Base-by-base conservation (phyloP, 2,113 vertebrate genomes). In the Reinhardtius hippoglossoides region DNA sequence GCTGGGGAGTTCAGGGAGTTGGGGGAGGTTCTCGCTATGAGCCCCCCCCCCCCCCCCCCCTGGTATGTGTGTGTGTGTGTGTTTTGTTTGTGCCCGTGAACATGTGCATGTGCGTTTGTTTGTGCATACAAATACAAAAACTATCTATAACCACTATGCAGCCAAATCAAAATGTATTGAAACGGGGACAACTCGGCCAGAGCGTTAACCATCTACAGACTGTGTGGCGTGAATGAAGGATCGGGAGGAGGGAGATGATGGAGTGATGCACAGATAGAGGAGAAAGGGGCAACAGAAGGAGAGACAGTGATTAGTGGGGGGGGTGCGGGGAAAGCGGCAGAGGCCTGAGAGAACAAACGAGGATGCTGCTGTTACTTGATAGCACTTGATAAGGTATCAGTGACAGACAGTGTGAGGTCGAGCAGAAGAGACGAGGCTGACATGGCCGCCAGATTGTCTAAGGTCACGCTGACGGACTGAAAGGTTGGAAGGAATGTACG, bases 1-100 rank as follows among this genome's bases (percentile, higher is more conserved):
- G 76, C 86, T 88, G 69, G 79, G 88, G 90, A 84, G 83, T 76
- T 84, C 61, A 80, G 83, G 83, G 86, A 84, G 84, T 71, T 88
- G 77, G 87, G 89, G 91, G 79, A 81, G 87, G 82, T 71, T 72
- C 72, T 72, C 59, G 74, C 83, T 59, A 54, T 26, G 3, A 72
- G 44, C 73, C 81, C 84, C 81, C 76, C 75, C 88, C 42, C 27
- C 31, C 31, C 31, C 6, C 23, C 1, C 23, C 23, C 23, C 23
- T 42, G 70, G 68, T 79, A 58, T 75, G 69, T 85, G 73, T 80
- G 73, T 80, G 58, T 78, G 16, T 78, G 26, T 40, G 27, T 37
- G 18, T 68, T 42, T 15, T 64, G n/a, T 72, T 24, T 76, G 62
- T 37, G 62, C 48, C 55, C n/a, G 20, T 13, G 58, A 74, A 55